phyloP scores from a whole-genome alignment of 2,113 vertebrate genomes.

The Pomatorhinus ruficollis region DNA sequence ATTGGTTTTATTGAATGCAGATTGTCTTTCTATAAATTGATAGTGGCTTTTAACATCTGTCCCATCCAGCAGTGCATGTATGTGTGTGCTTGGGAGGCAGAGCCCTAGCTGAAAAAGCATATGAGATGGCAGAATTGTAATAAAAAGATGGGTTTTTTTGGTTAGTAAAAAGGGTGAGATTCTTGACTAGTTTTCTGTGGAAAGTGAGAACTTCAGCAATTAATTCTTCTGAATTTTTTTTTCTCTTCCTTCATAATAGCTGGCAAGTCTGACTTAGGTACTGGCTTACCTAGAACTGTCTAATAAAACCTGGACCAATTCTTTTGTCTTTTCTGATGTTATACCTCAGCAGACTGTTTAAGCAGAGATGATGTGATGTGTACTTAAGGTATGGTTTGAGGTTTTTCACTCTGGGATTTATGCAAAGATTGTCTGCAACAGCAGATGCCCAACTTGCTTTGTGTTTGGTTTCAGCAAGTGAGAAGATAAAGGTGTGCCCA shows the following conservation, averaged over 20 bases:
- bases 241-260: neutral
- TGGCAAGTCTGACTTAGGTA: neutral
- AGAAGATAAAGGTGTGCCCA: neutral
- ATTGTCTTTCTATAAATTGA: neutral
- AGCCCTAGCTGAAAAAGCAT: neutral
- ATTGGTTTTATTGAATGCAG: neutral
- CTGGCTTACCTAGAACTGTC: neutral
- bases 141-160: neutral
- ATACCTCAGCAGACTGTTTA: neutral
- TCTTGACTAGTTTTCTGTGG: neutral
- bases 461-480: neutral
- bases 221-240: neutral
- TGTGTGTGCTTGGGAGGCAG: neutral
- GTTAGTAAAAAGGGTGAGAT: neutral
- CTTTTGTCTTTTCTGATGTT: neutral
- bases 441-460: neutral
- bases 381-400: neutral
- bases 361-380: neutral
- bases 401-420: neutral
- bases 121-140: neutral
- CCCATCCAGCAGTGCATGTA: accelerated
- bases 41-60: neutral
- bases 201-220: neutral
- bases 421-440: neutral
- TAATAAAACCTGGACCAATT: neutral